Evolutionary conservation across 2,888 invertebrate genomes (phyloP).

Genomic region (Chymomyza caudatula): DNA sequence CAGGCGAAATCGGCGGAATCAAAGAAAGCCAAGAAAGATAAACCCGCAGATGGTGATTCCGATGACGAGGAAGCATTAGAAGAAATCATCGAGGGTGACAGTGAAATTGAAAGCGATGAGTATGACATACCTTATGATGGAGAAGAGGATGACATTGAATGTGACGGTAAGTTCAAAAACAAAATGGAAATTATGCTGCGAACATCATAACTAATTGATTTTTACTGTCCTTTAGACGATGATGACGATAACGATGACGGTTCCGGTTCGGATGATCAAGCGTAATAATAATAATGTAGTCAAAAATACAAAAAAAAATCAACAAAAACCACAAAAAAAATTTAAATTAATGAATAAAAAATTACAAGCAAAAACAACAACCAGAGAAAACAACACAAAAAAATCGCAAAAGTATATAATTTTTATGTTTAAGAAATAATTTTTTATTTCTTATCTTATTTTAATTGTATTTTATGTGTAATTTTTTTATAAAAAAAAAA

Average conservation of each 20-base stretch:
- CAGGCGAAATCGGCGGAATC: conserved; percentile 77
- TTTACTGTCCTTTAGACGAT: conserved; percentile 63
- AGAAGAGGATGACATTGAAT: conserved; percentile 76
- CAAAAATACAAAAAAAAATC: conserved; percentile 70
- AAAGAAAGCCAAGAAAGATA: conserved; percentile 78
- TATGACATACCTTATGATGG: conserved; percentile 77
- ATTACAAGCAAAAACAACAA: conserved; percentile 54
- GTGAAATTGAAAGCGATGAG: conserved; percentile 77
- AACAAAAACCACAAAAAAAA: conserved; percentile 46
- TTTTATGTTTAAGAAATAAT: conserved; percentile 77
- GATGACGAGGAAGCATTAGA: conserved; percentile 75
- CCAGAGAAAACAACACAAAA: conserved; percentile 66
- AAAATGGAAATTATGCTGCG: not conserved
- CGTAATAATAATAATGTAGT: conserved; percentile 78
- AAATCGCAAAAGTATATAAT: conserved; percentile 73
- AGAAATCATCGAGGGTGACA: conserved; percentile 75
- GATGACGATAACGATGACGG: conserved; percentile 77
- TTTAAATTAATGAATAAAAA: conserved; percentile 50
- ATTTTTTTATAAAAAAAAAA: conserved; percentile 75
- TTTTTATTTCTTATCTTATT: conserved; percentile 77
- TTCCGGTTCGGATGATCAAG: conserved; percentile 77
- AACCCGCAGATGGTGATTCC: conserved; percentile 71
- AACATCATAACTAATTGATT: conserved; percentile 3
- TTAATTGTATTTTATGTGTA: conserved; percentile 77
- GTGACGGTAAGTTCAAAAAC: conserved; percentile 63